A percentile compares a stretch with the other conserved stretches of the same genome.
Evolutionary conservation across 2,113 vertebrate genomes (phyloP).

Genomic region (Chamaea fasciata): DNA sequence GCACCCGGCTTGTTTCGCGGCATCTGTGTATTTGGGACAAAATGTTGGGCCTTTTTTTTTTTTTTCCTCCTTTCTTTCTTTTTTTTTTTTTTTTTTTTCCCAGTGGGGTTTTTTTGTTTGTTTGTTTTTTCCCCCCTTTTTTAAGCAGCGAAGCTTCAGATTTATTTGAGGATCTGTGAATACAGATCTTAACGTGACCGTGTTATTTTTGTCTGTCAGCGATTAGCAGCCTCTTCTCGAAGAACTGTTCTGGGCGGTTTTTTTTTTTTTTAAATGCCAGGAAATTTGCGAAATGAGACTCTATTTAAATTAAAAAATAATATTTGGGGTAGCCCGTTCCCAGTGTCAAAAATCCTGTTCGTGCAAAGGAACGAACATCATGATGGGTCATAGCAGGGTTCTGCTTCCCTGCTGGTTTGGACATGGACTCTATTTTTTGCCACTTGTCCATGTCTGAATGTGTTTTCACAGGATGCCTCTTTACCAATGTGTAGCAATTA

Average conservation of each 20-base stretch:
- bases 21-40: constrained; percentile 2
- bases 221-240: background rate
- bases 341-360: background rate
- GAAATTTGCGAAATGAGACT: background rate
- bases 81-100: background rate
- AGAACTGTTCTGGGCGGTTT: accelerated
- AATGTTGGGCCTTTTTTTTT: background rate
- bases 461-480: background rate
- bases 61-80: background rate
- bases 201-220: background rate
- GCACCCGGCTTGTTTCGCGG: background rate
- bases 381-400: background rate
- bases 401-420: background rate
- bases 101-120: background rate
- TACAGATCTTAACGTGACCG: accelerated
- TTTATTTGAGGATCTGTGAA: background rate
- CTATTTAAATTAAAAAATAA: background rate
- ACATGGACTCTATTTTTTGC: background rate
- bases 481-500: background rate
- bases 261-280: background rate
- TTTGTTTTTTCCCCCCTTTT: background rate
- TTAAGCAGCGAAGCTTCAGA: background rate
- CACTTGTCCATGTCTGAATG: accelerated
- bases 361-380: accelerated
- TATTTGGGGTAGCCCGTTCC: background rate